Evolutionary conservation across 2,888 invertebrate species (phyloP).

Genomic region (Physocephala rufipes): DNA sequence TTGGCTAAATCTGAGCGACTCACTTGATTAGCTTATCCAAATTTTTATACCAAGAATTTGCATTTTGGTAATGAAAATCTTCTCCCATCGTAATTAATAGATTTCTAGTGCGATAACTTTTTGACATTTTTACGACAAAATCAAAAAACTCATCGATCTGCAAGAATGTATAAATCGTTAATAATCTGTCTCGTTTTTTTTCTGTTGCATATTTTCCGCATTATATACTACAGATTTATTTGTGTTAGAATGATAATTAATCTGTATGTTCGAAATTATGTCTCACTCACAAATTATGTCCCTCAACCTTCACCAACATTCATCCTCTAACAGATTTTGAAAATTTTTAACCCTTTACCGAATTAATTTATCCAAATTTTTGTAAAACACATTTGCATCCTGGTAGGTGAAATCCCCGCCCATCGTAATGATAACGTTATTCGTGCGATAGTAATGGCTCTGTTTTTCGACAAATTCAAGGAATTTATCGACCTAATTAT

Average conservation of each 20-base stretch:
- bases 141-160: slow-evolving; percentile 71
- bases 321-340: not conserved
- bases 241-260: not conserved
- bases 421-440: slow-evolving; percentile 86
- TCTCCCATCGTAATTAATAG: slow-evolving; percentile 92
- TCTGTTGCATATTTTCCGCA: no score
- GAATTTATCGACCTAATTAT: slow-evolving; percentile 67
- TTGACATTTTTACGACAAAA: slow-evolving; percentile 68
- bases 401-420: slow-evolving; percentile 91
- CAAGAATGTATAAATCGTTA: slow-evolving; percentile 33
- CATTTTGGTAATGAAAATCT: slow-evolving; percentile 86
- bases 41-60: slow-evolving; percentile 81
- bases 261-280: not conserved
- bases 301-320: slow-evolving; percentile 23
- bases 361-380: slow-evolving; percentile 87
- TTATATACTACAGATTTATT: no score
- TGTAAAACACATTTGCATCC: slow-evolving; percentile 81
- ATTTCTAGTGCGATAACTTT: slow-evolving; percentile 74
- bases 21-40: slow-evolving; percentile 89
- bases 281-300: slow-evolving; percentile 25
- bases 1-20: slow-evolving; percentile 52
- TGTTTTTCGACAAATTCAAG: slow-evolving; percentile 70
- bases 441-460: slow-evolving; percentile 71
- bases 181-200: no score
- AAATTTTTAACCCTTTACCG: slow-evolving; percentile 56